Percentiles rank a stretch among this genome's conserved stretches.
These are phyloP conservation scores for Netelia virgata DNA, from an alignment of 2,888 invertebrate genomes.

Conservation along the genomic window DNA sequence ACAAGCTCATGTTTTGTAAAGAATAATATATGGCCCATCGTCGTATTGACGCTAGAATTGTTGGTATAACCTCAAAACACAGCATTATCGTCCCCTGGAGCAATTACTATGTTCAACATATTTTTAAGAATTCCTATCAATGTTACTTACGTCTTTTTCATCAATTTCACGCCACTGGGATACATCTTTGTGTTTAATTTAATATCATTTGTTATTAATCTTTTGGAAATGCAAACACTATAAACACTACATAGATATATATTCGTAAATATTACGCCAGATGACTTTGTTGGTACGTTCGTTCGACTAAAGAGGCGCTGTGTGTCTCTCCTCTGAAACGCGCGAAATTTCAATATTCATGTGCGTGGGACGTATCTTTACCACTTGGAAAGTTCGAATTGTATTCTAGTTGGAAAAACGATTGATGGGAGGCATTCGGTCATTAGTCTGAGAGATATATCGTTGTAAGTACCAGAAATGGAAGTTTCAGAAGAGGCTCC, in stretches of 20 bases:
- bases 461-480: not conserved
- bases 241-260: constrained; percentile 28
- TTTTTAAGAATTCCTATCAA: constrained; percentile 11
- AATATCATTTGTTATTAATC: constrained; percentile 5
- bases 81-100: not conserved
- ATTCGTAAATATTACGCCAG: not conserved
- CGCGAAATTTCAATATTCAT: constrained; percentile 5
- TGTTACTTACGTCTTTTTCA: constrained; percentile 75
- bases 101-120: not conserved
- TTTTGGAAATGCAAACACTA: constrained; percentile 16
- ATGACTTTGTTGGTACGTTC: not conserved
- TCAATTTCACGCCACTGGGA: constrained; percentile 71
- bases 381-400: not conserved
- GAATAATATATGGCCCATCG: not conserved
- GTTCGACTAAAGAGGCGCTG: constrained; percentile 5
- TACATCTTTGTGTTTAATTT: constrained; percentile 68
- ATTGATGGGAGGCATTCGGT: not conserved
- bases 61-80: constrained; percentile 51
- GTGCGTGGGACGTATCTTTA: not conserved
- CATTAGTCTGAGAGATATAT: not conserved
- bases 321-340: not conserved
- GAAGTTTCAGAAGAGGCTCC: not conserved
- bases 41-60: not conserved
- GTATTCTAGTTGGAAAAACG: not conserved
- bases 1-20: constrained; percentile 2